Base-by-base conservation (phyloP, 1,140 invertebrate species). In the Cherax quadricarinatus region DNA sequence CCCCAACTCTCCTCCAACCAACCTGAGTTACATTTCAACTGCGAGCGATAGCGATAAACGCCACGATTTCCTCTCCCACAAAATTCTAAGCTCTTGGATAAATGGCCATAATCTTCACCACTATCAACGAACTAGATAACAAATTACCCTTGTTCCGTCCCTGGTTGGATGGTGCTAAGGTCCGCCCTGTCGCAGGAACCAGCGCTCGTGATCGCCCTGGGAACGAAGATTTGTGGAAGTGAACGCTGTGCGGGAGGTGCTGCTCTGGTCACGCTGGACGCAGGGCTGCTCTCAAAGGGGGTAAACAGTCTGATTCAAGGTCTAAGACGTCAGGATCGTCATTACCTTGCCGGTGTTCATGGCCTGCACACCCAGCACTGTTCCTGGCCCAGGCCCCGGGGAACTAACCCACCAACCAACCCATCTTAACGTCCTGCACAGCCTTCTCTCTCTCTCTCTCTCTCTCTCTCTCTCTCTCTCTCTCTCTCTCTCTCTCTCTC, bases 231-330 rank as follows among this genome's bases (percentile, higher is more conserved):
- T 70, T 85, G 62, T 85, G 83, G 49, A 70, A 85, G 6, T 60
- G 83, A 16, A n/a, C 83, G 53, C 21, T 66, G 24, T n/a, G 60
- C 41, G 60, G 21, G 57, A 70, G 53, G 48, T 5, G 60, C 12
- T 4, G 24, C 30, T 48, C 30, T 62, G 66, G 53, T 62, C 30
- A 24, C 83, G 18, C 60, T 21, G 83, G 24, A n/a, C 79, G 60
- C n/a, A 53, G 85, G 70, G 48, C 85, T 75, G 70, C 62, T 86
- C 84, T 86, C 62, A 49, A 57, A 87, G 48, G 84, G 85, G 85
- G 85, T 87, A 87, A 87, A 87, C 85, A 87, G 41, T 53, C 85
- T 75, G 85, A 87, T 24, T 87, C 85, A 87, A 87, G 85, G 85
- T 87, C 85, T 78, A 87, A 87, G 85, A 78, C 85, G 66, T 87